A percentile compares a stretch with the other conserved stretches of the same genome.
Conservation (phyloP, 2,113 vertebrate genomes). For the Oxygymnocypris stewartii region DNA sequence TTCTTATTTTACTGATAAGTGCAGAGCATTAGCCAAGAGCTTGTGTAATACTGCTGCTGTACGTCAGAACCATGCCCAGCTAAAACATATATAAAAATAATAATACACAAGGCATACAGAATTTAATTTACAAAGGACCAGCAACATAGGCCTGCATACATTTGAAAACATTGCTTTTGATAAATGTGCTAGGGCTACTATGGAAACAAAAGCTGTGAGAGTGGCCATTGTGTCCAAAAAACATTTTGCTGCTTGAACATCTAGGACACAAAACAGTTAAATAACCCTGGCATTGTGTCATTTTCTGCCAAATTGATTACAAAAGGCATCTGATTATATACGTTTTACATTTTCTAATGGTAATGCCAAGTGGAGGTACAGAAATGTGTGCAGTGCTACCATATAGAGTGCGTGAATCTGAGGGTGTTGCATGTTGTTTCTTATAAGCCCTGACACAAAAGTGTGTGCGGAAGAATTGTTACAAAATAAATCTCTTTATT, state of each 20-base stretch:
- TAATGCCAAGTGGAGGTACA: not conserved
- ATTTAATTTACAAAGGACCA: constrained; percentile 46
- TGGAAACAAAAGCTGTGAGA: constrained; percentile 57
- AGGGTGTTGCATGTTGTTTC: not conserved
- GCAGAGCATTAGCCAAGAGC: not conserved
- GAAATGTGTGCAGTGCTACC: not conserved
- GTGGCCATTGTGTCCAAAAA: constrained; percentile 30
- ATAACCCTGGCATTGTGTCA: not conserved
- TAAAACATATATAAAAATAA: not conserved
- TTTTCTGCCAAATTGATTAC: constrained; percentile 27
- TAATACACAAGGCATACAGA: constrained; percentile 17
- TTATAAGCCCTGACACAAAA: not conserved
- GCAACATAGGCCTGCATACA: constrained; percentile 49
- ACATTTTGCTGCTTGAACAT: constrained; percentile 23
- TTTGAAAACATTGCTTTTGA: constrained; percentile 55
- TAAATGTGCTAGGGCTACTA: constrained; percentile 58
- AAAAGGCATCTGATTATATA: not conserved
- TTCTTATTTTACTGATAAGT: constrained; percentile 4
- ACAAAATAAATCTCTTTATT: too few relatives aligned
- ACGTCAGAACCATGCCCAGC: not conserved
- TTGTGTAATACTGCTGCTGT: not conserved
- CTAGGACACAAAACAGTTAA: constrained; percentile 34
- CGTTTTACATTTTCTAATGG: not conserved
- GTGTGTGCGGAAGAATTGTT: too few relatives aligned
- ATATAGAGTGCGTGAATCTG: not conserved